Percentiles rank a stretch among this genome's conserved stretches.
phyloP scores from a whole-genome alignment of 2,113 vertebrate species.

The Microtus oregoni region DNA sequence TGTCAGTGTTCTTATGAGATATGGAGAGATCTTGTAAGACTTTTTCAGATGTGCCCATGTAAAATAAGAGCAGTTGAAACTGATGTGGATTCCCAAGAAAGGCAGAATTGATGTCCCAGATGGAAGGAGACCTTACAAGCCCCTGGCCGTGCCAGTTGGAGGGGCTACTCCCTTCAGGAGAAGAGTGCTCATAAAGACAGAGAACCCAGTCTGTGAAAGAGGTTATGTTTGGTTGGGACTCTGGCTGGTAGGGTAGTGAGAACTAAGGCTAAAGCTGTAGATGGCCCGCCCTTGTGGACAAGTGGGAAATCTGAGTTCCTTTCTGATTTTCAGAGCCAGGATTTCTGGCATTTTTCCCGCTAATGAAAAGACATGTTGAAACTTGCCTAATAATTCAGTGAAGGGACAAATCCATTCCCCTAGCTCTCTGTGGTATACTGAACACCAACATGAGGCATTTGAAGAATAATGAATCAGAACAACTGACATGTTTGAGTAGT shows the following conservation, averaged over 20 bases:
- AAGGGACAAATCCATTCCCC: constrained; percentile 66
- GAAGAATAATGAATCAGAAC: constrained; percentile 76
- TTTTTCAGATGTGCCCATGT: not conserved
- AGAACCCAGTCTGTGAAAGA: not conserved
- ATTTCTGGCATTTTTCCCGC: not conserved
- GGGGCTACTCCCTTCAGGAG: not conserved
- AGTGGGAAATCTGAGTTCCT: not conserved
- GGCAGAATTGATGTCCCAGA: not conserved
- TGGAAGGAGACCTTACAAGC: not conserved
- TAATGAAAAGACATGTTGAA: constrained; percentile 59
- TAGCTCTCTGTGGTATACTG: constrained; percentile 70
- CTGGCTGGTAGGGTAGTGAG: not conserved
- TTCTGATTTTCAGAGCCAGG: constrained; percentile 5
- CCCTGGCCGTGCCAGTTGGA: not conserved
- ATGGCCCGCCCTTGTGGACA: not conserved
- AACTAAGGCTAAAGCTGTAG: not conserved
- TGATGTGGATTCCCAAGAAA: not conserved
- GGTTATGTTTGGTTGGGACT: not conserved
- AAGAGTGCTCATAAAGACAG: not conserved
- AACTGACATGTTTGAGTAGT: constrained; percentile 72
- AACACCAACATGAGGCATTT: constrained; percentile 67
- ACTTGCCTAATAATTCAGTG: constrained; percentile 74
- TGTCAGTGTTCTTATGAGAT: not conserved
- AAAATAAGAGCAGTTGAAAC: not conserved
- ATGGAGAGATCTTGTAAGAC: not conserved